A percentile compares a stretch with the other conserved stretches of the same genome.
Conservation (phyloP, 2,113 vertebrate genomes). For the Guaruba guarouba region DNA sequence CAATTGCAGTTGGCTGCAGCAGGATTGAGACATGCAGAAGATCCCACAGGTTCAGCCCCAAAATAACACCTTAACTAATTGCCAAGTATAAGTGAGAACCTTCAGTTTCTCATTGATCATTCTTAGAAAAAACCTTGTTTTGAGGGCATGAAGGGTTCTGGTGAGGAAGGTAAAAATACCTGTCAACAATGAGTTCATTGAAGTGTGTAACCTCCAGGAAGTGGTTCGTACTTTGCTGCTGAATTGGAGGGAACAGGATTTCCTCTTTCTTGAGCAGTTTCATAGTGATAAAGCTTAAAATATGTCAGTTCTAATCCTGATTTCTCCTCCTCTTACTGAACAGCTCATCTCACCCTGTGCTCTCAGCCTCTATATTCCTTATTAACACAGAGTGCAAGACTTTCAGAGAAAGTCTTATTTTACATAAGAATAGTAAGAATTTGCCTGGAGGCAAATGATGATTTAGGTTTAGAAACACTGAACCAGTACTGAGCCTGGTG, state of each 20-base stretch:
- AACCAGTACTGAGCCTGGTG: background rate
- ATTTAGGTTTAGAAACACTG: background rate
- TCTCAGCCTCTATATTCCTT: background rate
- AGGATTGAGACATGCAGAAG: rapidly evolving
- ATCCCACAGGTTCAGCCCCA: background rate
- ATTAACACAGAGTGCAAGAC: background rate
- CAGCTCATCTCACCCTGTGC: background rate
- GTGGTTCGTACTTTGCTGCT: background rate
- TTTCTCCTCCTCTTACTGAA: background rate
- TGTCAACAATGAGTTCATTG: background rate
- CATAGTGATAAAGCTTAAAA: background rate
- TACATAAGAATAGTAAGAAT: background rate
- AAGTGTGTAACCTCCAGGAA: background rate
- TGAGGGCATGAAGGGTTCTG: background rate
- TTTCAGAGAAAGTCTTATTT: background rate
- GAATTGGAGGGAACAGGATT: background rate
- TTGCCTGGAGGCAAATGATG: background rate
- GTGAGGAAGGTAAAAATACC: background rate
- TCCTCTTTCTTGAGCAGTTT: background rate
- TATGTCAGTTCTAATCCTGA: background rate
- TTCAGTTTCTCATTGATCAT: background rate
- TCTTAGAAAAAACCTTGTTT: background rate
- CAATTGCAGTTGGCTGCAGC: background rate
- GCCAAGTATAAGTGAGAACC: background rate
- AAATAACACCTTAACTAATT: background rate